phyloP scores from a whole-genome alignment of 2,797 vertebrate genomes.

The Furcifer pardalis region DNA sequence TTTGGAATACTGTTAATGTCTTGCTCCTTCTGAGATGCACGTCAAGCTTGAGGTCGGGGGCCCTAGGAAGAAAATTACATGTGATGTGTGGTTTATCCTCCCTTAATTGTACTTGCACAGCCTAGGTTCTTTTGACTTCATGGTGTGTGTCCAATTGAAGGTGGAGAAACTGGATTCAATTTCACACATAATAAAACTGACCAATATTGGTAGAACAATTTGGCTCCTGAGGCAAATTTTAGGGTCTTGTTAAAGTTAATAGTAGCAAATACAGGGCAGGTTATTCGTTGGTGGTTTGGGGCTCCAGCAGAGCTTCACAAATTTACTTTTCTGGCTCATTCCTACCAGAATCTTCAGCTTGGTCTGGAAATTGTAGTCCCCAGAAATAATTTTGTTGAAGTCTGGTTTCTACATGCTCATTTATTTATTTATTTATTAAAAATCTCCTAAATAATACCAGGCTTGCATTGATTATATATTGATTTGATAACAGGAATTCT shows the following conservation, averaged over 20 bases:
- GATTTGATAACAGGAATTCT: not conserved
- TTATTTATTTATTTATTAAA: not conserved
- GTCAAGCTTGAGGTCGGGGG: not conserved
- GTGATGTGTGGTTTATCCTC: not conserved
- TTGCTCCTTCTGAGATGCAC: not conserved
- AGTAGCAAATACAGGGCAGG: not conserved
- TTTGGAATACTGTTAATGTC: conserved; percentile 7
- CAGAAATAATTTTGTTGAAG: not conserved
- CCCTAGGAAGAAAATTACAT: not conserved
- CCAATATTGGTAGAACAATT: conserved; percentile 7
- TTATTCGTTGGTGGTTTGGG: not conserved
- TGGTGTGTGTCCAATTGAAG: conserved; percentile 29
- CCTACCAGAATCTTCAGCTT: not conserved
- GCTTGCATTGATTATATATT: not conserved
- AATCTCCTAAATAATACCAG: not conserved
- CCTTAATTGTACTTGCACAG: conserved; percentile 10
- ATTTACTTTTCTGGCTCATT: not conserved
- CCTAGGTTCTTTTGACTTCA: conserved; percentile 19
- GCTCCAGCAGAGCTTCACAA: not conserved
- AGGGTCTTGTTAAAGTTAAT: conserved; percentile 21
- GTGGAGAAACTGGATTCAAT: conserved; percentile 26
- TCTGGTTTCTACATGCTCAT: too few relatives aligned
- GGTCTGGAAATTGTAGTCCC: not conserved
- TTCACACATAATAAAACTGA: conserved; percentile 39
- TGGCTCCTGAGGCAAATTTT: conserved; percentile 20